These are phyloP conservation scores for Siderastrea radians DNA, from an alignment of 92 coral and sea anemone genomes.

Conservation along the genomic window DNA sequence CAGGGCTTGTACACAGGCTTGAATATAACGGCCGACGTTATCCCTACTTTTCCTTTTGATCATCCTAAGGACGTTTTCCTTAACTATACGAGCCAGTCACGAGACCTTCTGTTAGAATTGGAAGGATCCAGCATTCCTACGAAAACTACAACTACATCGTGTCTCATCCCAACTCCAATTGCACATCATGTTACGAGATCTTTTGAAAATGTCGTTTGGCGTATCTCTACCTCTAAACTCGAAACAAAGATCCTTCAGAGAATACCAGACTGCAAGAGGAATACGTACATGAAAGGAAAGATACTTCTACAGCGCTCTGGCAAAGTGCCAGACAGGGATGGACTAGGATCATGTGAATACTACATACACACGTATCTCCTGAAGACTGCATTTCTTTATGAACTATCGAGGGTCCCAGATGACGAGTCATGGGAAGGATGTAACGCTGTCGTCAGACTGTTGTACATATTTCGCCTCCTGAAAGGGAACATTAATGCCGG, in stretches of 20 bases:
- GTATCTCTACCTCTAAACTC: constrained; percentile 40
- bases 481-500: constrained; percentile 36
- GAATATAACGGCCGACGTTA: constrained; percentile 45
- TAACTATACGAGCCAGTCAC: constrained; percentile 10
- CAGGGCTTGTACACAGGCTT: constrained; percentile 55
- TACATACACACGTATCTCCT: constrained; percentile 47
- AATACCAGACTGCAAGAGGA: constrained; percentile 44
- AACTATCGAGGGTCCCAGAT: constrained; percentile 41
- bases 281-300: constrained; percentile 25
- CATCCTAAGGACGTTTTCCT: constrained; percentile 18
- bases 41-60: constrained; percentile 49
- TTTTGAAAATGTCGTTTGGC: constrained; percentile 39
- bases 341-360: constrained; percentile 20
- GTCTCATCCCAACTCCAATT: constrained; percentile 48
- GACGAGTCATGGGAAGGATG: constrained; percentile 24
- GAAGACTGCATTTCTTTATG: constrained; percentile 42
- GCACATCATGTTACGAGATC: not conserved
- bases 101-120: constrained; percentile 1
- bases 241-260: constrained; percentile 50
- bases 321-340: constrained; percentile 24
- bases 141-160: constrained; percentile 1
- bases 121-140: not conserved
- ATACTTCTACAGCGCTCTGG: constrained; percentile 44
- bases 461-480: constrained; percentile 32
- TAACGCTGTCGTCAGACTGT: constrained; percentile 23